phyloP scores from a whole-genome alignment of 2,797 vertebrate species.

The Platalea minor region DNA sequence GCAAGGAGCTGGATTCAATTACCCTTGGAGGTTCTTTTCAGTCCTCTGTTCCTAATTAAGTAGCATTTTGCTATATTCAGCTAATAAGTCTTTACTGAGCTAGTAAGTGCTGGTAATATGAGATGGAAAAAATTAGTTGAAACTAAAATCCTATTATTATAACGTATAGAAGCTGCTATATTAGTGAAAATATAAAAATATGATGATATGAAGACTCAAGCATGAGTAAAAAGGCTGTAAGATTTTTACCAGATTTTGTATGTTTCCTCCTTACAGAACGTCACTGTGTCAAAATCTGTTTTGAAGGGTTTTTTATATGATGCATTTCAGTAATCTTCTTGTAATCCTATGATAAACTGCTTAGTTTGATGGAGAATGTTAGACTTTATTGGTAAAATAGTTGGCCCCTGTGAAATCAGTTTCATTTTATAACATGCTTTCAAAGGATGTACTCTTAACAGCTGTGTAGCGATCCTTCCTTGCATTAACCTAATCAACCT shows the following conservation, averaged over 20 bases:
- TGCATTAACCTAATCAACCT: constrained; percentile 48
- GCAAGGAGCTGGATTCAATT: constrained; percentile 35
- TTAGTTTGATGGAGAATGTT: constrained; percentile 59
- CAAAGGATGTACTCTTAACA: constrained; percentile 1
- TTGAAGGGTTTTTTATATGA: neutral
- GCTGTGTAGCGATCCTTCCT: constrained; percentile 26
- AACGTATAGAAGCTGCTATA: neutral
- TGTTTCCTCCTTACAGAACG: neutral
- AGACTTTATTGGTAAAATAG: neutral
- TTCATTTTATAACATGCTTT: constrained; percentile 20
- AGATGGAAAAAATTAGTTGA: neutral
- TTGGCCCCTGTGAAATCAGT: neutral
- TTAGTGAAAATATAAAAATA: neutral
- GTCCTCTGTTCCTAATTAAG: constrained; percentile 9
- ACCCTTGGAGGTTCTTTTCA: neutral
- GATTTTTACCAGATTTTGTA: neutral
- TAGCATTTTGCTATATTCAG: constrained; percentile 17
- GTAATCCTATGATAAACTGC: constrained; percentile 61
- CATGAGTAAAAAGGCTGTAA: neutral
- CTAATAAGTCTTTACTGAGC: neutral
- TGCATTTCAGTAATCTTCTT: constrained; percentile 62
- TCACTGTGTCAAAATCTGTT: constrained; percentile 14
- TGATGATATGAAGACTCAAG: neutral
- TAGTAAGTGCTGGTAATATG: neutral
- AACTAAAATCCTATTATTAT: neutral